Conservation (phyloP, 1,140 invertebrate genomes). For the Aphidius ervi region DNA sequence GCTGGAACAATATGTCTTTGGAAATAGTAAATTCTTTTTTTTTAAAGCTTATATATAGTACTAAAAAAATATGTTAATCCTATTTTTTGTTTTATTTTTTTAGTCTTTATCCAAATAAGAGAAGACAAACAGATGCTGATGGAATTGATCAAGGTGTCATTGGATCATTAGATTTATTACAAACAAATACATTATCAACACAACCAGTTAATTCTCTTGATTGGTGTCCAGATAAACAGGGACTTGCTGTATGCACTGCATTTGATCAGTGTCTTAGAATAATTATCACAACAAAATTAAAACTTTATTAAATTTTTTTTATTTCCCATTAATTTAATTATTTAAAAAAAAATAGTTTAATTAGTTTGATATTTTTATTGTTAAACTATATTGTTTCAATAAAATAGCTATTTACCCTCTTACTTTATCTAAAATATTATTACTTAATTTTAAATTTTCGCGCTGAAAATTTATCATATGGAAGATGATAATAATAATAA, state of each 20-base stretch:
- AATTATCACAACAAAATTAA: slow-evolving; percentile 85
- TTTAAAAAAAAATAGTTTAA: too few species aligned
- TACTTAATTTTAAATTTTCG: too few species aligned
- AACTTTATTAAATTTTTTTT: slow-evolving; percentile 46
- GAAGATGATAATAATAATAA: too few species aligned
- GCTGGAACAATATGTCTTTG: slow-evolving; percentile 82
- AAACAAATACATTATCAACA: slow-evolving; percentile 75
- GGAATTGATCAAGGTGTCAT: slow-evolving; percentile 69
- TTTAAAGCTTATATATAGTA: background rate
- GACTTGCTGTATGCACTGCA: slow-evolving; percentile 80
- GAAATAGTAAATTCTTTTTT: slow-evolving; percentile 76
- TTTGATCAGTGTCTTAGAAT: slow-evolving; percentile 91
- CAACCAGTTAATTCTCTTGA: slow-evolving; percentile 88
- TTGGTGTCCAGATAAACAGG: slow-evolving; percentile 88
- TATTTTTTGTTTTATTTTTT: slow-evolving; percentile 7
- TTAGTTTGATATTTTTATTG: too few species aligned
- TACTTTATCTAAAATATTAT: too few species aligned
- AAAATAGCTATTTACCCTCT: too few species aligned
- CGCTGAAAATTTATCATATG: too few species aligned
- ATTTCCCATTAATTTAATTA: too few species aligned
- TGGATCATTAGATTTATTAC: slow-evolving; percentile 71
- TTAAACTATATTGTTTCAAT: too few species aligned
- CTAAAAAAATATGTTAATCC: background rate
- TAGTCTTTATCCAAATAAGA: slow-evolving; percentile 78
- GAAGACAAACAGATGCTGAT: slow-evolving; percentile 65